These are phyloP conservation scores for Enteromius radiatus DNA, from an alignment of 2,797 vertebrate genomes.

Conservation along the genomic window DNA sequence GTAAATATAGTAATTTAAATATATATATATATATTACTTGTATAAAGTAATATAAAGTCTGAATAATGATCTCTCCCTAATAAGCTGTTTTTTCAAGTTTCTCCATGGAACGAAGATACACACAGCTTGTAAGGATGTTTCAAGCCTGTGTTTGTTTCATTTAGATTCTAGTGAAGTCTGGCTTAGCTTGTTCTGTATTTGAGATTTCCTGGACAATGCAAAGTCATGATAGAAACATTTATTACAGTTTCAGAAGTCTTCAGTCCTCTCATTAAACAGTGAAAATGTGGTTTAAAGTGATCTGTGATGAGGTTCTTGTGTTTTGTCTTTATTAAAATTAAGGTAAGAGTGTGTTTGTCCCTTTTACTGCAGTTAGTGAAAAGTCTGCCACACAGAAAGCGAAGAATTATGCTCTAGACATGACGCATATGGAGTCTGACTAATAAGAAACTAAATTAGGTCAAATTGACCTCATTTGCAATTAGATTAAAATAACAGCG, in stretches of 20 bases:
- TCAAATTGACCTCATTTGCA: neutral
- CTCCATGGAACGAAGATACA: constrained; percentile 24
- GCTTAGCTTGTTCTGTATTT: constrained; percentile 51
- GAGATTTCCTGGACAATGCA: constrained; percentile 26
- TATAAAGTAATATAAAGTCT: constrained; percentile 51
- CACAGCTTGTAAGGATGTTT: constrained; percentile 56
- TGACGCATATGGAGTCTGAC: no score
- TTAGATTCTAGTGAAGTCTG: constrained; percentile 50
- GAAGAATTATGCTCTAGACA: neutral
- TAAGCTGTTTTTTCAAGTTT: constrained; percentile 38
- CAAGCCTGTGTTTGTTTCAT: constrained; percentile 42
- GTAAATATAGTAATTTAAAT: no score
- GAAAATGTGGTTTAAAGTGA: constrained; percentile 54
- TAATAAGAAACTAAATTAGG: neutral
- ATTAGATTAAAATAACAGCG: neutral
- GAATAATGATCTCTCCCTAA: constrained; percentile 34
- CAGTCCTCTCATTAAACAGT: constrained; percentile 64
- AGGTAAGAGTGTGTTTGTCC: constrained; percentile 2
- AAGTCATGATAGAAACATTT: constrained; percentile 32
- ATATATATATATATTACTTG: no score
- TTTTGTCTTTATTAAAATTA: neutral
- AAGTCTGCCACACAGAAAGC: neutral
- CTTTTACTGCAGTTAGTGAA: neutral
- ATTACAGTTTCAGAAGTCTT: constrained; percentile 44
- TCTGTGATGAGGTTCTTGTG: constrained; percentile 15